Conservation (phyloP, 2,888 invertebrate species). For the Drosophila parthenogenetica region DNA sequence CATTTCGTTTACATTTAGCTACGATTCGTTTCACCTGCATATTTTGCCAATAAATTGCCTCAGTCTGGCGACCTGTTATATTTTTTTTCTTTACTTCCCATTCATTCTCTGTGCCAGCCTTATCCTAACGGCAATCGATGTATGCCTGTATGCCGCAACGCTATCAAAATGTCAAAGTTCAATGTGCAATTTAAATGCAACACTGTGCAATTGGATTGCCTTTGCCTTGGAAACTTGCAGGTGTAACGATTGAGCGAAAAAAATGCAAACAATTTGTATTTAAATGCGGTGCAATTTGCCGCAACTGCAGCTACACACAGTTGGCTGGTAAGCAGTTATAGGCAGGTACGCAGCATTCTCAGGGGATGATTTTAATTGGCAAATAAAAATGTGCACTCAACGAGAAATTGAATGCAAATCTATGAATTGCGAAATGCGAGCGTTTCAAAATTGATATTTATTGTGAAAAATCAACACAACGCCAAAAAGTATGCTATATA, state of each 20-base stretch:
- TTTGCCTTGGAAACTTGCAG: constrained; percentile 27
- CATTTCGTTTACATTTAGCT: constrained; percentile 66
- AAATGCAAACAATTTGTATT: constrained; percentile 76
- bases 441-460: constrained; percentile 65
- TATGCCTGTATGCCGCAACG: constrained; percentile 46
- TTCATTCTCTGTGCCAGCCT: constrained; percentile 4
- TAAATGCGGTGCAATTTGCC: constrained; percentile 68
- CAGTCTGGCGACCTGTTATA: constrained; percentile 35
- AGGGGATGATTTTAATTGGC: constrained; percentile 75
- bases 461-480: constrained; percentile 60
- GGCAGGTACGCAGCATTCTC: constrained; percentile 22
- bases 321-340: neutral
- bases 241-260: constrained; percentile 36
- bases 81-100: neutral
- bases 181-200: constrained; percentile 80
- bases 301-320: constrained; percentile 27
- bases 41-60: constrained; percentile 71
- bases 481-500: constrained; percentile 43
- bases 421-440: constrained; percentile 40
- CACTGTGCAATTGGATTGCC: constrained; percentile 64
- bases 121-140: constrained; percentile 22
- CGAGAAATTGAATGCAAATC: constrained; percentile 59
- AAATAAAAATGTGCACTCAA: constrained; percentile 68
- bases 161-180: constrained; percentile 79
- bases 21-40: constrained; percentile 73